Conservation (phyloP, 2,113 vertebrate species). For the Phyllopteryx taeniolatus region DNA sequence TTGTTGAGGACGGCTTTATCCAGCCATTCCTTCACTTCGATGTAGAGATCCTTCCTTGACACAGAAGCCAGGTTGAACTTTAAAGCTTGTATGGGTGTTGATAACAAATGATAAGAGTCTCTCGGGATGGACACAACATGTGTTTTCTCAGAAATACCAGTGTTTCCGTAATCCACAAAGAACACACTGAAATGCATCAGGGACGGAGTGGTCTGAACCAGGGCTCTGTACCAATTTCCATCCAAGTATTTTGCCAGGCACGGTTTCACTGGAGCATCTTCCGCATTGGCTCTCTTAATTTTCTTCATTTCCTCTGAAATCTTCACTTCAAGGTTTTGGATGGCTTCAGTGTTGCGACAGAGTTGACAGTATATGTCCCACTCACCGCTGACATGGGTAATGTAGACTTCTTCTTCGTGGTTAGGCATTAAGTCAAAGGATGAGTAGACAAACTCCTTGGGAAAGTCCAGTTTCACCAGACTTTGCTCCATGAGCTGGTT, state of each 20-base stretch:
- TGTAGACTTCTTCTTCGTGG: conserved; percentile 77
- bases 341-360: conserved; percentile 73
- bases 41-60: conserved; percentile 58
- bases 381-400: conserved; percentile 79
- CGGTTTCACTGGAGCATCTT: conserved; percentile 47
- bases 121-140: conserved; percentile 76
- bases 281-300: conserved; percentile 23
- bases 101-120: conserved; percentile 75
- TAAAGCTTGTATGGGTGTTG: conserved; percentile 88
- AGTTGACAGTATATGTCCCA: conserved; percentile 87
- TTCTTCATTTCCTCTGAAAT: conserved; percentile 62
- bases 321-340: conserved; percentile 71
- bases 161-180: conserved; percentile 92
- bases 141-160: conserved; percentile 69
- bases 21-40: conserved; percentile 79
- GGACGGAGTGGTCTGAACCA: conserved; percentile 61
- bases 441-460: conserved; percentile 82
- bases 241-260: conserved; percentile 84
- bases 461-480: conserved; percentile 55
- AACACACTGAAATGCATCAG: conserved; percentile 70
- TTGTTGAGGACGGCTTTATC: conserved; percentile 71
- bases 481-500: conserved; percentile 64
- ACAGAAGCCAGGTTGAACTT: conserved; percentile 76
- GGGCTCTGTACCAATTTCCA: conserved; percentile 81
- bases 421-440: conserved; percentile 76